A percentile compares a stretch with the other conserved stretches of the same genome.
phyloP scores from a whole-genome alignment of 2,888 invertebrate genomes.

The Masnerella sp. region DNA sequence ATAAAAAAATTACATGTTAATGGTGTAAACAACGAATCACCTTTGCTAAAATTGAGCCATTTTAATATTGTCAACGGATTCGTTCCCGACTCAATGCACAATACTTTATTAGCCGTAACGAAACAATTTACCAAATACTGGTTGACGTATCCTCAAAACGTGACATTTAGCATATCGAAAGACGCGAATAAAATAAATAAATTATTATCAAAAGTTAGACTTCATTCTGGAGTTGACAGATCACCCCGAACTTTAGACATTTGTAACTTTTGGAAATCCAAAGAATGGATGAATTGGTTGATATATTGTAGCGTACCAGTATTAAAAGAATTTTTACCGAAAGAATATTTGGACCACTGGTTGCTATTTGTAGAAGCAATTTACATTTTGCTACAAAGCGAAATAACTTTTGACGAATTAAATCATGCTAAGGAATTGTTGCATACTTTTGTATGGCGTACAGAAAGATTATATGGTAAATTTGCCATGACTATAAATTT shows the following conservation, averaged over 20 bases:
- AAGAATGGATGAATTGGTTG: constrained; percentile 33
- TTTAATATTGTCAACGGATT: not conserved
- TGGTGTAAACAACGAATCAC: not conserved
- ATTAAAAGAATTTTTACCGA: constrained; percentile 3
- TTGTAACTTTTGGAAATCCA: constrained; percentile 18
- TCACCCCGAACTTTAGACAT: constrained; percentile 14
- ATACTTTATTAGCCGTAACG: not conserved
- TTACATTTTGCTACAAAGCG: not conserved
- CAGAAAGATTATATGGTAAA: constrained; percentile 6
- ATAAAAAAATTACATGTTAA: no score
- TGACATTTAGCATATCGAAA: constrained; percentile 2
- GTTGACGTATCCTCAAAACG: constrained; percentile 8
- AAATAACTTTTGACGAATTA: not conserved
- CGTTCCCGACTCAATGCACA: no score
- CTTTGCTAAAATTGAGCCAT: not conserved
- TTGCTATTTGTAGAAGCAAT: not conserved
- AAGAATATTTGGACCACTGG: not conserved
- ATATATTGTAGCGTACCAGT: constrained; percentile 33
- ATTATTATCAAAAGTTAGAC: constrained; percentile 2
- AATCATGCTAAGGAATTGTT: not conserved
- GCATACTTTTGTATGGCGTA: not conserved
- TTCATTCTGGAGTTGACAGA: constrained; percentile 14
- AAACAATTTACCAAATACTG: constrained; percentile 24
- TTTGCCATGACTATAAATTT: constrained; percentile 18
- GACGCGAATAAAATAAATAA: constrained; percentile 4